Evolutionary conservation across 2,888 invertebrate species (phyloP).

Genomic region (Steromphala cineraria): DNA sequence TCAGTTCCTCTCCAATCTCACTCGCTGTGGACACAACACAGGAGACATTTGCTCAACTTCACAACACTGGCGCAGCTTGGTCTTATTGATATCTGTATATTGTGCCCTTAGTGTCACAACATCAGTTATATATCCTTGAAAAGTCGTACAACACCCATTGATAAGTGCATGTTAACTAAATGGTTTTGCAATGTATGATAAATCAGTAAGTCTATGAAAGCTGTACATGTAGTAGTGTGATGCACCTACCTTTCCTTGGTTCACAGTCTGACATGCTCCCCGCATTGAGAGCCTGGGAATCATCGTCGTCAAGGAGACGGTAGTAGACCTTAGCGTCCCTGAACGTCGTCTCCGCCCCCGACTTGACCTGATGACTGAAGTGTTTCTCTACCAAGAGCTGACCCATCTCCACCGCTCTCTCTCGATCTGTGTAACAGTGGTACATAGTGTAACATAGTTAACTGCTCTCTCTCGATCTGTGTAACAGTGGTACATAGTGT

Average conservation of each 20-base stretch:
- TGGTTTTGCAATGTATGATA: too few relatives aligned
- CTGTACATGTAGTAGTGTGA: too few relatives aligned
- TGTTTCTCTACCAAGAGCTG: slow-evolving; percentile 72
- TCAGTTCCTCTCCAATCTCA: slow-evolving; percentile 72
- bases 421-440: slow-evolving; percentile 46
- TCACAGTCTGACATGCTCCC: slow-evolving; percentile 65
- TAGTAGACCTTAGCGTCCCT: slow-evolving; percentile 61
- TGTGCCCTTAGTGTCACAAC: too few relatives aligned
- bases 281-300: slow-evolving; percentile 72
- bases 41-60: too few relatives aligned
- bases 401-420: slow-evolving; percentile 70
- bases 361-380: slow-evolving; percentile 64
- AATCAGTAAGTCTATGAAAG: too few relatives aligned
- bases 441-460: background rate
- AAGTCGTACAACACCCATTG: too few relatives aligned
- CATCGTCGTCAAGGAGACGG: slow-evolving; percentile 73
- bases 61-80: too few relatives aligned
- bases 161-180: too few relatives aligned
- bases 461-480: too few relatives aligned
- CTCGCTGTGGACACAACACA: slow-evolving; percentile 49
- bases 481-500: background rate
- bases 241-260: slow-evolving; percentile 58
- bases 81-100: too few relatives aligned
- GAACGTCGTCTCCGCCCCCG: slow-evolving; percentile 46
- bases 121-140: too few relatives aligned